These are phyloP conservation scores for Lethrus apterus DNA, from an alignment of 1,140 invertebrate genomes.

Conservation along the genomic window DNA sequence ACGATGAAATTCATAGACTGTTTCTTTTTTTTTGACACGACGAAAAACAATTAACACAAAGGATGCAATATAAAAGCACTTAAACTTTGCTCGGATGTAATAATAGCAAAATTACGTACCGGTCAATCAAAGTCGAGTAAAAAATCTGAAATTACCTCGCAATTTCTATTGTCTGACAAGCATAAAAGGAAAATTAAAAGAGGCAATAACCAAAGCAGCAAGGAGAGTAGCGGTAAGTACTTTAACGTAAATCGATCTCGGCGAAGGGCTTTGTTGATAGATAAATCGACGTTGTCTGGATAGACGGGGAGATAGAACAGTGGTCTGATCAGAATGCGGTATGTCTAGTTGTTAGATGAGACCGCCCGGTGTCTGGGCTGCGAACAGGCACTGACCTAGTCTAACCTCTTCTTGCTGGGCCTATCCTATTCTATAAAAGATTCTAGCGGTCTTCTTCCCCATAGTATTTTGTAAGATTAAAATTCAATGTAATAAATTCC, in stretches of 20 bases:
- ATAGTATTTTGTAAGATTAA: too few species aligned
- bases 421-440: slow-evolving; percentile 2
- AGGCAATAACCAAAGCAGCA: not conserved
- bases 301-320: slow-evolving; percentile 1
- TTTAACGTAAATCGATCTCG: slow-evolving; percentile 1
- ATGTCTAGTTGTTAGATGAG: slow-evolving; percentile 10
- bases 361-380: slow-evolving; percentile 2
- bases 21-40: too few species aligned
- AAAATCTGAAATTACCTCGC: slow-evolving; percentile 8
- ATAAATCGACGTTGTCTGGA: slow-evolving; percentile 11
- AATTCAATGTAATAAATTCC: too few species aligned
- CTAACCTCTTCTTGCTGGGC: slow-evolving; percentile 5
- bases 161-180: slow-evolving; percentile 7
- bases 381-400: slow-evolving; percentile 11
- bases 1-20: too few species aligned
- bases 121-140: slow-evolving; percentile 3
- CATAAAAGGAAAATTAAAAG: not conserved
- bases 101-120: not conserved
- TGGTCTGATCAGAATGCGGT: slow-evolving; percentile 9
- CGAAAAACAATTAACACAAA: too few species aligned
- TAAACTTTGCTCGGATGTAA: too few species aligned
- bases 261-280: slow-evolving; percentile 11
- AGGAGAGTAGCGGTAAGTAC: not conserved
- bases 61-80: too few species aligned
- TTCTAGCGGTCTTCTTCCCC: not conserved